phyloP scores from a whole-genome alignment of 1,140 invertebrate species.

The Daktulosphaira vitifoliae region DNA sequence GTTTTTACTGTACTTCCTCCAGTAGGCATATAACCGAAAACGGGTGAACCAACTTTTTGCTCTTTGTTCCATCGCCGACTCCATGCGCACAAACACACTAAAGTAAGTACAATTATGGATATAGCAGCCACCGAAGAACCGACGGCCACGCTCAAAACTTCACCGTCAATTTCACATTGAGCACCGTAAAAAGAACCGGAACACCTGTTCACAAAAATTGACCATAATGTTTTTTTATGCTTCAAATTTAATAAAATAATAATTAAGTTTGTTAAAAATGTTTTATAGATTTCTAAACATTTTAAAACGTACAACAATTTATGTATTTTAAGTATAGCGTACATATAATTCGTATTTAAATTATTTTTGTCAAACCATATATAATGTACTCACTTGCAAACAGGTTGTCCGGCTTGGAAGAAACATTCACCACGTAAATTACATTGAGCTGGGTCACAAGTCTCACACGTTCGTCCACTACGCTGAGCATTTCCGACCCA shows the following conservation, averaged over 20 bases:
- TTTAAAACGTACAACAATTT: no score
- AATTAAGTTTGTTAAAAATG: no score
- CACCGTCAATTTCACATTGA: slow-evolving; percentile 82
- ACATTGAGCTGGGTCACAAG: slow-evolving; percentile 65
- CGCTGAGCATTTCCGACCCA: slow-evolving; percentile 54
- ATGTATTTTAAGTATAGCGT: no score
- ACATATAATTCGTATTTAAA: no score
- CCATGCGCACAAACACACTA: slow-evolving; percentile 83
- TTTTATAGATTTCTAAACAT: no score
- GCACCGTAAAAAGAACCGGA: slow-evolving; percentile 76
- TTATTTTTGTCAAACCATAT: no score
- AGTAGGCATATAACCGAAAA: slow-evolving; percentile 65
- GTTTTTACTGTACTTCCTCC: slow-evolving; percentile 61
- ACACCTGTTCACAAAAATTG: no score
- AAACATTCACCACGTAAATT: slow-evolving; percentile 73
- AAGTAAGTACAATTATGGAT: slow-evolving; percentile 75
- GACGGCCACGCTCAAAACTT: slow-evolving; percentile 80
- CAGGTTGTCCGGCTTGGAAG: slow-evolving; percentile 63
- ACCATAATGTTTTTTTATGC: no score
- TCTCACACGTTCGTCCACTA: slow-evolving; percentile 63
- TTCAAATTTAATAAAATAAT: no score
- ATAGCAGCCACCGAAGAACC: slow-evolving; percentile 79
- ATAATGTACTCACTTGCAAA: slow-evolving; percentile 71
- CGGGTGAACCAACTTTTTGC: slow-evolving; percentile 71
- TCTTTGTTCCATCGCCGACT: slow-evolving; percentile 80